These are phyloP conservation scores for Anser brachyrhynchus DNA, from an alignment of 2,113 vertebrate species.

Conservation along the genomic window DNA sequence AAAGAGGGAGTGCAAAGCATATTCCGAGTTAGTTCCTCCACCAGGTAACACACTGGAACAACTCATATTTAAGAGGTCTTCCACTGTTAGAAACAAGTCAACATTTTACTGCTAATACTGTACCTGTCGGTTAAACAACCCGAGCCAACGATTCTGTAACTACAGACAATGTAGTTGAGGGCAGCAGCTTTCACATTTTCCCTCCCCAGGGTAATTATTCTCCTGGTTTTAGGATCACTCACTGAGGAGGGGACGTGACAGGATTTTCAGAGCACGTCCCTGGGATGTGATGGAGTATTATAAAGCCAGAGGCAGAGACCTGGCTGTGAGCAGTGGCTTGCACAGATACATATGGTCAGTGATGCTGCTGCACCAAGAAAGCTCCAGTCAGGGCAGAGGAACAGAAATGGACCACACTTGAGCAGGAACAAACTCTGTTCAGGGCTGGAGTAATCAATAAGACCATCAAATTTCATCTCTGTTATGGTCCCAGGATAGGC, in stretches of 20 bases:
- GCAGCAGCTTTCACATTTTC: background rate
- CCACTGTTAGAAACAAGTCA: conserved; percentile 79
- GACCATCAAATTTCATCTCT: background rate
- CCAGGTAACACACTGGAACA: conserved; percentile 89
- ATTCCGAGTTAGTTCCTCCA: conserved; percentile 89
- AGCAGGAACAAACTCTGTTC: background rate
- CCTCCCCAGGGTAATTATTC: background rate
- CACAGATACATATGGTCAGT: background rate
- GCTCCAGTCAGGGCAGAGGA: background rate
- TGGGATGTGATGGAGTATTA: background rate
- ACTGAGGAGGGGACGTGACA: background rate
- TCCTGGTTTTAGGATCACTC: background rate
- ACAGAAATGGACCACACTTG: background rate
- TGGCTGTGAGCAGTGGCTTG: background rate
- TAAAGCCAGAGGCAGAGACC: background rate
- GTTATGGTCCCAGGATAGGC: background rate
- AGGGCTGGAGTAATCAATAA: background rate
- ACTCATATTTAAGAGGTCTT: conserved; percentile 86
- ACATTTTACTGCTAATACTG: conserved; percentile 34
- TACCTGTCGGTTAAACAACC: background rate
- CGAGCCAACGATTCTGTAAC: background rate
- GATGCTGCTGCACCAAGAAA: background rate
- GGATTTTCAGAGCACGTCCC: background rate
- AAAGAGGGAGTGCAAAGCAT: conserved; percentile 88
- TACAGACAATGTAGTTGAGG: background rate